Conservation (phyloP, 92 coral and sea anemone genomes). For the Epizoanthus stellaris region DNA sequence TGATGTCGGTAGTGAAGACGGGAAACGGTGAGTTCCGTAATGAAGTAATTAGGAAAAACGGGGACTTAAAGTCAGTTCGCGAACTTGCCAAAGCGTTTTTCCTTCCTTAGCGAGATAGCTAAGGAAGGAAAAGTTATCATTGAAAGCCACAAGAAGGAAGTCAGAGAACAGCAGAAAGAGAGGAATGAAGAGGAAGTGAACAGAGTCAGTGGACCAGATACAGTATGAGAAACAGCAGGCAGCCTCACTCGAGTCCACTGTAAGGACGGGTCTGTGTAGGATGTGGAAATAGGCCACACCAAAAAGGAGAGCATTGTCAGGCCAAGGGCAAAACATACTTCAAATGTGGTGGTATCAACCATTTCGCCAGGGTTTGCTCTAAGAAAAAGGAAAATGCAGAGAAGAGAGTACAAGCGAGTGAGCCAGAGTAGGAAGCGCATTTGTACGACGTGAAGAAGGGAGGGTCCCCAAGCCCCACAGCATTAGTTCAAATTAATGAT, state of each 20-base stretch:
- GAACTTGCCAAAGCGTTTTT: conserved; percentile 34
- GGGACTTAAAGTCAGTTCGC: conserved; percentile 40
- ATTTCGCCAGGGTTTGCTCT: no score
- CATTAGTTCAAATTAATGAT: no score
- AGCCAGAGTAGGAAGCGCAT: no score
- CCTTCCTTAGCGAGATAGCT: conserved; percentile 39
- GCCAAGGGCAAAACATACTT: no score
- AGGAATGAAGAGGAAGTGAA: conserved; percentile 42
- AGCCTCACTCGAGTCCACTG: background rate
- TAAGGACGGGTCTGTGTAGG: background rate
- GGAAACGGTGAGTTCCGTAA: conserved; percentile 50
- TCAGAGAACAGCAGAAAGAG: conserved; percentile 16
- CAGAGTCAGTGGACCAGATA: conserved; percentile 58
- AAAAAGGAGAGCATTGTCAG: background rate
- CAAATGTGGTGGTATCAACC: no score
- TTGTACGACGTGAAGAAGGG: no score
- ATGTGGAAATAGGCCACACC: conserved; percentile 36
- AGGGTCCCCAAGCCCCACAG: no score
- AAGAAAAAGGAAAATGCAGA: no score
- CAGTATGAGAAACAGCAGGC: conserved; percentile 40
- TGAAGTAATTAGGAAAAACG: conserved; percentile 51
- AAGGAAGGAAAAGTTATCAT: no score
- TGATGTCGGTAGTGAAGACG: conserved; percentile 49
- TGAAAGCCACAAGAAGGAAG: conserved; percentile 37
- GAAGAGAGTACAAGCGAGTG: no score